Evolutionary conservation across 2,113 vertebrate genomes (phyloP), one percentile per base, ranked within the genome.

Genomic region (Paraplagusia blochii): DNA sequence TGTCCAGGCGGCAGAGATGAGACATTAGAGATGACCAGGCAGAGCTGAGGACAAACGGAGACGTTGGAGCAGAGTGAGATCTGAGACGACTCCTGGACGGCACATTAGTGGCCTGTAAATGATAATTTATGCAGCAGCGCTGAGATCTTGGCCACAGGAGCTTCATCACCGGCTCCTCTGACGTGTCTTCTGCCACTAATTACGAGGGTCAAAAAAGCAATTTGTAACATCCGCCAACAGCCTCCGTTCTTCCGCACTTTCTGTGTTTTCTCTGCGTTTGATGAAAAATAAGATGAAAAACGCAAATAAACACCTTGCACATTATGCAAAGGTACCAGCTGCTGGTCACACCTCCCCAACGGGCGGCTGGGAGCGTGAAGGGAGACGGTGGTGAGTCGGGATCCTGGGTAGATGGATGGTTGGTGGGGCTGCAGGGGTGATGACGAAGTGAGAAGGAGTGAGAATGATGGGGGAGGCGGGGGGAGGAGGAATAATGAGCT

Each of bases 281-380:
- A 48, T 4, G 19, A 2, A 57, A 22, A 59, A 49, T 11, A 52
- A 78, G 44, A 76, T 44, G 51, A 75, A 66, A 81, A 76, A 80
- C 60, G 62, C 75, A 81, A 72, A 82, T 80, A 84, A 84, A 89
- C 87, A 90, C 79, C 85, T 85, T 59, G 65, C 83, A 80, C 83
- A 90, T 90, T 88, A 90, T 90, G 90, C 88, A 89, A 90, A 91
- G 80, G 65, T 78, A 85, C 88, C 89, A 91, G 88, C 90, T 91
- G 89, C 88, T 87, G 85, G 81, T 74, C 84, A 88, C 87, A 87
- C 89, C 88, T 87, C 86, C 83, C 85, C 79, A 83, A 84, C 87
- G 80, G 81, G 80, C 79, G 83, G 84, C 85, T 78, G 77, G 69
- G 76, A 84, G 83, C 72, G 81, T 73, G 80, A 86, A 58, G 63